A percentile compares a stretch with the other conserved stretches of the same genome.
phyloP scores from a whole-genome alignment of 2,113 vertebrate species.

The cat (Felis catus) region DNA sequence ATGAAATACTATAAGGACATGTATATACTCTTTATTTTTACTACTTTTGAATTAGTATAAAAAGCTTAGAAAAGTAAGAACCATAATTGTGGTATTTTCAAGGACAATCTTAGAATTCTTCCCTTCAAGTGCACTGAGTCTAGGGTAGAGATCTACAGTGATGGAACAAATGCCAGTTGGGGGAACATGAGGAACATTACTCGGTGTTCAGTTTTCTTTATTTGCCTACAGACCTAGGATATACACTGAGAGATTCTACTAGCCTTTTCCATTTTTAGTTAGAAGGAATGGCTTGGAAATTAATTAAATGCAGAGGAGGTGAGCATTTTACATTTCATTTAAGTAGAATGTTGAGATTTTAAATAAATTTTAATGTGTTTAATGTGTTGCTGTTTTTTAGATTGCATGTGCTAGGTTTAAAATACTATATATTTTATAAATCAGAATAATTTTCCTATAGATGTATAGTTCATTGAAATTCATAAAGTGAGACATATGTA shows the following conservation, averaged over 20 bases:
- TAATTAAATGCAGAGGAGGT: background rate
- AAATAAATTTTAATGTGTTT: background rate
- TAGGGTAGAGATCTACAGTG: constrained; percentile 51
- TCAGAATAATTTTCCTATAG: background rate
- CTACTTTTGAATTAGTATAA: constrained; percentile 80
- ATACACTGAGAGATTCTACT: background rate
- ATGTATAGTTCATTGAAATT: background rate
- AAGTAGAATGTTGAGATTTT: background rate
- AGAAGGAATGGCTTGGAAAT: background rate
- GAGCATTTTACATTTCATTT: background rate
- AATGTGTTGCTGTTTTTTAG: background rate
- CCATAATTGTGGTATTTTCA: constrained; percentile 79
- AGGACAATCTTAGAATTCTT: constrained; percentile 74
- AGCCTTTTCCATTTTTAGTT: background rate
- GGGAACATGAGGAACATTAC: constrained; percentile 58
- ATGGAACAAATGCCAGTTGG: constrained; percentile 68
- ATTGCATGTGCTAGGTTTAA: background rate
- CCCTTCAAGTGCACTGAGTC: background rate
- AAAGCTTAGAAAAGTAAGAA: constrained; percentile 73
- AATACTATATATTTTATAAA: background rate
- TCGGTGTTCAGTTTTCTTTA: background rate
- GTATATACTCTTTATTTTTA: constrained; percentile 68
- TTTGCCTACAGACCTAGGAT: background rate
- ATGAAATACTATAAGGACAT: constrained; percentile 70
- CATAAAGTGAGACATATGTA: background rate